A percentile compares a stretch with the other conserved stretches of the same genome.
phyloP scores from a whole-genome alignment of 2,888 invertebrate species.

The Allolobophora icterica region DNA sequence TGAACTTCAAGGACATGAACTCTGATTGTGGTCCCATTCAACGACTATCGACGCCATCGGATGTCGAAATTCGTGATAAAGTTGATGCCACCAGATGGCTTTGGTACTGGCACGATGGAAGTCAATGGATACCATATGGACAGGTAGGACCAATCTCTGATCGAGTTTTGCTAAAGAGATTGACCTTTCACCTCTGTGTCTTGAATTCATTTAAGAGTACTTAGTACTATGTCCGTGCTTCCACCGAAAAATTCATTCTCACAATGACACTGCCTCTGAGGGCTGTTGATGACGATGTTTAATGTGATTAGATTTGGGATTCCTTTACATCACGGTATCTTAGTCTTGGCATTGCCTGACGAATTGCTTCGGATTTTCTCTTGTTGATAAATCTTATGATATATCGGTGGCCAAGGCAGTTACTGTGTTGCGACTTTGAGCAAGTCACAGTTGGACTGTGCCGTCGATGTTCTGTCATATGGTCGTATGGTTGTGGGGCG shows the following conservation, averaged over 20 bases:
- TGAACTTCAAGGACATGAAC: neutral
- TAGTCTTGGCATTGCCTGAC: neutral
- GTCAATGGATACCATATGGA: neutral
- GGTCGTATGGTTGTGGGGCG: no score
- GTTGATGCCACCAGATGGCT: slow-evolving; percentile 13
- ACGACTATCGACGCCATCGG: neutral
- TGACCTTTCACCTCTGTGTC: neutral
- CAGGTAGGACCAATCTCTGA: neutral
- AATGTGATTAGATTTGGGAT: neutral
- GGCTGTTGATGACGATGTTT: neutral
- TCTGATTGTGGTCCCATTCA: neutral
- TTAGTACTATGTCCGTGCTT: neutral
- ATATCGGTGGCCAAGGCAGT: neutral
- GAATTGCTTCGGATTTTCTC: neutral
- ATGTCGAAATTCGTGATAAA: neutral
- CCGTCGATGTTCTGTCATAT: no score
- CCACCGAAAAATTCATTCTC: neutral
- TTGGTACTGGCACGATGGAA: slow-evolving; percentile 15
- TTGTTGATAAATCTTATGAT: neutral
- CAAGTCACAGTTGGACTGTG: no score
- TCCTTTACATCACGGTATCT: neutral
- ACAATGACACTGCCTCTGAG: neutral
- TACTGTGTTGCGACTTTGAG: no score
- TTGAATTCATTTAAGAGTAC: neutral
- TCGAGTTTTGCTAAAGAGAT: neutral